Evolutionary conservation across 2,888 invertebrate genomes (phyloP).

Genomic region (Zaprionus obscuricornis): DNA sequence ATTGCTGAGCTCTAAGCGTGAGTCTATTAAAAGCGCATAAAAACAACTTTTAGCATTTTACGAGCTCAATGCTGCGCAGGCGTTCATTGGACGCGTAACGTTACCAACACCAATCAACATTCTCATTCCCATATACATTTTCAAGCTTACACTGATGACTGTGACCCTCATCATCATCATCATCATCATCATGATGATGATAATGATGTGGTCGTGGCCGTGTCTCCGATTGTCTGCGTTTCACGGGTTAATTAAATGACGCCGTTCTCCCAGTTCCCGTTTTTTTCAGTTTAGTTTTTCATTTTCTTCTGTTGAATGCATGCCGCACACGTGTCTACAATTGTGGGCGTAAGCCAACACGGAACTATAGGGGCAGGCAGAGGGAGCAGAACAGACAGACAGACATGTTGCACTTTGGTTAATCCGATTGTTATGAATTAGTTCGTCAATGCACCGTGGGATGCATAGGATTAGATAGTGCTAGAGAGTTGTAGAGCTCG

Average conservation of each 20-base stretch:
- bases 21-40: conserved; percentile 79
- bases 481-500: too few relatives aligned
- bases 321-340: conserved; percentile 77
- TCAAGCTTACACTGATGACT: too few relatives aligned
- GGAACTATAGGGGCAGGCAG: background rate
- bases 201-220: conserved; percentile 48
- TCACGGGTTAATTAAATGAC: conserved; percentile 76
- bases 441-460: conserved; percentile 27
- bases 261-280: conserved; percentile 51
- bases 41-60: conserved; percentile 71
- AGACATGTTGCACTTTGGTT: conserved; percentile 34
- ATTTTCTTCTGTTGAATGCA: conserved; percentile 35
- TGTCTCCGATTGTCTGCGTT: conserved; percentile 37
- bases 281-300: conserved; percentile 8
- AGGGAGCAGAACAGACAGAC: background rate
- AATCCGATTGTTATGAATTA: conserved; percentile 24
- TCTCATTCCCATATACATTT: too few relatives aligned
- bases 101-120: background rate
- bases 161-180: conserved; percentile 57
- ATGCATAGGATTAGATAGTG: conserved; percentile 54
- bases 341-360: conserved; percentile 36
- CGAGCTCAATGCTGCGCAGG: conserved; percentile 46
- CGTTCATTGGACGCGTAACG: conserved; percentile 21
- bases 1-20: conserved; percentile 53
- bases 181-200: too few relatives aligned